Percentiles rank a stretch among this genome's conserved stretches.
Evolutionary conservation across 2,888 invertebrate genomes (phyloP).

Genomic region (Eucriotettix oculatus): DNA sequence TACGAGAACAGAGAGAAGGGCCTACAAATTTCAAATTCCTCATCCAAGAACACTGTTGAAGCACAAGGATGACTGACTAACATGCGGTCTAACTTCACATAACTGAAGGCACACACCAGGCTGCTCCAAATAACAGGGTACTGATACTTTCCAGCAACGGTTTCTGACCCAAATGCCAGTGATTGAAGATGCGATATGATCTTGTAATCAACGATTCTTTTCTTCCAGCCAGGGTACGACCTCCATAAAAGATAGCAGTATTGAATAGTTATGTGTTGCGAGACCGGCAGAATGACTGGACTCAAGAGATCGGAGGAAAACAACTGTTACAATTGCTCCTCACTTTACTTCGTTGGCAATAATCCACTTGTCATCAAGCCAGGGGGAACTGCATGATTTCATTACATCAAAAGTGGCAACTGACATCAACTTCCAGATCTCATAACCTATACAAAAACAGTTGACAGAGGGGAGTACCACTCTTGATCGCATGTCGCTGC

Average conservation of each 20-base stretch:
- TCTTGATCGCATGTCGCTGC: conserved; percentile 28
- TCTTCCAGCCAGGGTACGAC: conserved; percentile 49
- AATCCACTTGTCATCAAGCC: conserved; percentile 2
- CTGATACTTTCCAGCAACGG: conserved; percentile 44
- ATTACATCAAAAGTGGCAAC: conserved; percentile 24
- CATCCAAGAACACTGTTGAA: conserved; percentile 68
- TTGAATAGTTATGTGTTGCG: conserved; percentile 23
- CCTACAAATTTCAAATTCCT: conserved; percentile 49
- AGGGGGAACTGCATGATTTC: conserved; percentile 30
- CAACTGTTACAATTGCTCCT: conserved; percentile 1
- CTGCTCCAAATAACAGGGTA: conserved; percentile 50
- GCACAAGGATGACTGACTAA: conserved; percentile 64
- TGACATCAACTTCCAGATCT: conserved; percentile 29
- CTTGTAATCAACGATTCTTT: conserved; percentile 44
- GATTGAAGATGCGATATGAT: conserved; percentile 45
- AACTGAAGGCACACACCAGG: conserved; percentile 61
- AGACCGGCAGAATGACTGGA: conserved; percentile 61
- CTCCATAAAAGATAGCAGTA: conserved; percentile 42
- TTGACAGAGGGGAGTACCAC: conserved; percentile 41
- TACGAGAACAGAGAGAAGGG: conserved; percentile 55
- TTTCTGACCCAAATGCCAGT: conserved; percentile 32
- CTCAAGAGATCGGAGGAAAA: conserved; percentile 37
- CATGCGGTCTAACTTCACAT: conserved; percentile 41
- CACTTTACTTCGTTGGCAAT: conserved; percentile 3
- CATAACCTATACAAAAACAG: conserved; percentile 12